Evolutionary conservation across 1,140 invertebrate genomes (phyloP), one percentile per base, ranked within the genome.

Genomic region (Drosophila yakuba): DNA sequence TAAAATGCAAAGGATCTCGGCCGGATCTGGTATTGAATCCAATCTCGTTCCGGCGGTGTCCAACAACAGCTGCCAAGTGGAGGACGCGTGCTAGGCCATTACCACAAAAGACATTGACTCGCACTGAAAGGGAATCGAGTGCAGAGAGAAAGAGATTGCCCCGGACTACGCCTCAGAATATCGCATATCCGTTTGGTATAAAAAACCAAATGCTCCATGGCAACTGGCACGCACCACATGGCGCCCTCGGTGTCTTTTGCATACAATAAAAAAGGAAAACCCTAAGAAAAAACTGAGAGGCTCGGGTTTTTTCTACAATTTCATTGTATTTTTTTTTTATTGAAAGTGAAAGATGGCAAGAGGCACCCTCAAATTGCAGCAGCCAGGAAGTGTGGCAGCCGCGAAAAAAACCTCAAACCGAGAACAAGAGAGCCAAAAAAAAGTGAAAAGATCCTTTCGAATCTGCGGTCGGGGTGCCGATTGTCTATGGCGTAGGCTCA

Each of bases 171-270:
- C 78, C 85, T 74, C 69, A 72, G 52, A 78, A 77, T 85, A 90
- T 90, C 85, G 81, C 86, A 90, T 90, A 90, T 90, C 85, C 81
- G 88, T 58, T 89, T 78, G 80, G 80, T 69, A 80, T 88, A 89
- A 88, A 88, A 88, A 88, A 88, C 61, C 54, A 68, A 71, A 71
- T 58, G 23, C 67, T 54, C 62, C 63, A 48, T 60, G 62, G 63
- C 74, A 67, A 78, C 79, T 84, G 84, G 66, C 83, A 88, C 75
- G 79, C 83, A 80, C 80, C 85, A 90, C 86, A 90, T 90, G 85
- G 80, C 85, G 81, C 86, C 80, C 64, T 75, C 35, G 41, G 36
- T 76, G 58, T 88, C 86, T 84, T 90, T 90, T 90, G 85, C 85
- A 90, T 90, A 86, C 10, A 45, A 45, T 3, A 45, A 6, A 15